Base-by-base conservation (phyloP, 2,797 vertebrate species). In the Melanotaenia parkinsoni region DNA sequence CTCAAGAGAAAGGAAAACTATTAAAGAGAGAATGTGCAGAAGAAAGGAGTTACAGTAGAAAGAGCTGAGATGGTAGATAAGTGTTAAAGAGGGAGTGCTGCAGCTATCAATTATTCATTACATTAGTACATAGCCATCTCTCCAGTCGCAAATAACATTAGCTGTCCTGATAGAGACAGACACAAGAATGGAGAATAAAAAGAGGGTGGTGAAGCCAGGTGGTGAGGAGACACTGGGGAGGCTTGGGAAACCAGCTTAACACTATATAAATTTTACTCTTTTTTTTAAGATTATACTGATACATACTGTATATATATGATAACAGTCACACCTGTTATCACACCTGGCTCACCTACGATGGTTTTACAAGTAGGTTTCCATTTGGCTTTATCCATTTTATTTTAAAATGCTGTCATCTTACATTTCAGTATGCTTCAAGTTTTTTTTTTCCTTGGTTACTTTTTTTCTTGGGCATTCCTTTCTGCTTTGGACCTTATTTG, bases 21-120 rank as follows among this genome's bases (percentile, higher is more conserved):
- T 50, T 63, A 75, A 45, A 57, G 53, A 54, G 8, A 60, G 51
- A 56, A 47, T n/a, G 28, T 67, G 38, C 63, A 72, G 58, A 14
- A 9, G 47, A 59, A 63, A 22, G 8, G 65, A 56, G 40, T 33
- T 45, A 38, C 40, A 72, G 58, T 58, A 20, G 67, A 58, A 56
- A 33, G 60, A 76, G 64, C 37, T 73, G 63, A 67, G 57, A 77
- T 69, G 75, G 37, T 45, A 70, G 77, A 77, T 78, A 78, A 74
- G 61, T 82, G 30, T 69, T 40, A 43, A 58, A 67, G 40, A 50
- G 71, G 63, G 58, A 77, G 20, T 13, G 65, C 66, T 74, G 60
- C 70, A 77, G 72, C 70, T 73, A 69, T 79, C 68, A 84, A 37
- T 86, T 82, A 84, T 79, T 82, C 53, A 86, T 82, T 40, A 64